These are phyloP conservation scores for Malthinus seriepunctatus DNA, from an alignment of 2,888 invertebrate genomes.

Conservation along the genomic window DNA sequence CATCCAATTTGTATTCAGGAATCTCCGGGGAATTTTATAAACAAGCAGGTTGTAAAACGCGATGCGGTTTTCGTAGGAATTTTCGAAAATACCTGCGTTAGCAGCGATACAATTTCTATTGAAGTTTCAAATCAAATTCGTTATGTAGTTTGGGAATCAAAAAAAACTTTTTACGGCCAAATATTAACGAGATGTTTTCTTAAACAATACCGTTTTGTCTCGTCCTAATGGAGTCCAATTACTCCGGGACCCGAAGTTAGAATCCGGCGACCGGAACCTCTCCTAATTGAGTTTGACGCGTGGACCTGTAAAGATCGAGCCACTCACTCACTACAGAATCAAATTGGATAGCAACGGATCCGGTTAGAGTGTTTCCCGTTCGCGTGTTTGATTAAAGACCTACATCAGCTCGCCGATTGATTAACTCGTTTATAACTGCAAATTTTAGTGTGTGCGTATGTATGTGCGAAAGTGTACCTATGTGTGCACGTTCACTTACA, in stretches of 20 bases:
- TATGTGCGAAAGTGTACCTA: no score
- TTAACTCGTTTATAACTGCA: conserved; percentile 23
- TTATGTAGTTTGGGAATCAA: not conserved
- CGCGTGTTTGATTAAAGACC: conserved; percentile 26
- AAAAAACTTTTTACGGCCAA: not conserved
- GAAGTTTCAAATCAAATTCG: conserved; percentile 5
- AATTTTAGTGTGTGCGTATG: not conserved
- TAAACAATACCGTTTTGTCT: conserved; percentile 48
- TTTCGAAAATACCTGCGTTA: conserved; percentile 15
- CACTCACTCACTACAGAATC: conserved; percentile 28
- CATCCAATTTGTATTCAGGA: conserved; percentile 28
- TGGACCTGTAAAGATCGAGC: conserved; percentile 40
- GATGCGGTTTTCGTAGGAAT: conserved; percentile 16
- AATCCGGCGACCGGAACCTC: conserved; percentile 45
- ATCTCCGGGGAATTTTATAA: conserved; percentile 27
- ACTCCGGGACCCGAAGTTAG: conserved; percentile 38
- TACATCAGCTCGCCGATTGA: conserved; percentile 25
- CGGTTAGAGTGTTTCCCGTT: conserved; percentile 32
- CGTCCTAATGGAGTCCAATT: conserved; percentile 48
- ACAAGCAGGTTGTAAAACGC: conserved; percentile 24
- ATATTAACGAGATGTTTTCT: conserved; percentile 42
- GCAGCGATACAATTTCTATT: not conserved
- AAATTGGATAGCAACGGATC: conserved; percentile 30
- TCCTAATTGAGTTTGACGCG: conserved; percentile 48
- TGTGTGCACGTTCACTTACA: not conserved